phyloP scores from a whole-genome alignment of 2,888 invertebrate genomes.

The Leptopilina myrica region DNA sequence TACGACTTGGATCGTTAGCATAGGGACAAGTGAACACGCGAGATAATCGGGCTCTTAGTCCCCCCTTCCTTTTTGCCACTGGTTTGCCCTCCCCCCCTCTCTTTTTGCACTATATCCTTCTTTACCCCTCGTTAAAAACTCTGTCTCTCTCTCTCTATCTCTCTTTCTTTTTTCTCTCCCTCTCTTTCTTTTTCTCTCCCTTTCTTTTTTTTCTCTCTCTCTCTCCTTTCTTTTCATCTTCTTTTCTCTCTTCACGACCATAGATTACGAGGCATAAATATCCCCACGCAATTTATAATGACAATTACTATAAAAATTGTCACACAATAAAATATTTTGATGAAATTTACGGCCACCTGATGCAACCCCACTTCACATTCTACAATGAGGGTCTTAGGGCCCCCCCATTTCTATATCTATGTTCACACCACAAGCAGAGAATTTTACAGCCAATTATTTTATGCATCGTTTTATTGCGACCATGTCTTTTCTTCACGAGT shows the following conservation, averaged over 20 bases:
- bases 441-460: slow-evolving; percentile 76
- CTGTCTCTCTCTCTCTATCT: slow-evolving; percentile 43
- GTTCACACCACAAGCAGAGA: slow-evolving; percentile 59
- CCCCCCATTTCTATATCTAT: slow-evolving; percentile 36
- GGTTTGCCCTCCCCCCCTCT: slow-evolving; percentile 44
- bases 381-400: slow-evolving; percentile 42
- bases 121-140: slow-evolving; percentile 40
- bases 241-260: slow-evolving; percentile 43
- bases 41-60: slow-evolving; percentile 58
- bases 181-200: slow-evolving; percentile 47
- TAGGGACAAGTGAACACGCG: slow-evolving; percentile 60
- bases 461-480: slow-evolving; percentile 70
- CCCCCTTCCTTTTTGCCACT: slow-evolving; percentile 52
- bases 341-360: slow-evolving; percentile 69
- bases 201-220: slow-evolving; percentile 41
- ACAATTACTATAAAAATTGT: slow-evolving; percentile 77
- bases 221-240: slow-evolving; percentile 43
- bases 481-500: slow-evolving; percentile 55
- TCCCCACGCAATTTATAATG: slow-evolving; percentile 74
- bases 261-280: slow-evolving; percentile 68
- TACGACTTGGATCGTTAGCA: slow-evolving; percentile 64
- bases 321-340: slow-evolving; percentile 75
- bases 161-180: slow-evolving; percentile 51
- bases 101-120: slow-evolving; percentile 38
- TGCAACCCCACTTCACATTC: slow-evolving; percentile 2